Evolutionary conservation across 2,888 invertebrate species (phyloP), one percentile per base, ranked within the genome.

Genomic region (Marasmarcha lunaedactyla): DNA sequence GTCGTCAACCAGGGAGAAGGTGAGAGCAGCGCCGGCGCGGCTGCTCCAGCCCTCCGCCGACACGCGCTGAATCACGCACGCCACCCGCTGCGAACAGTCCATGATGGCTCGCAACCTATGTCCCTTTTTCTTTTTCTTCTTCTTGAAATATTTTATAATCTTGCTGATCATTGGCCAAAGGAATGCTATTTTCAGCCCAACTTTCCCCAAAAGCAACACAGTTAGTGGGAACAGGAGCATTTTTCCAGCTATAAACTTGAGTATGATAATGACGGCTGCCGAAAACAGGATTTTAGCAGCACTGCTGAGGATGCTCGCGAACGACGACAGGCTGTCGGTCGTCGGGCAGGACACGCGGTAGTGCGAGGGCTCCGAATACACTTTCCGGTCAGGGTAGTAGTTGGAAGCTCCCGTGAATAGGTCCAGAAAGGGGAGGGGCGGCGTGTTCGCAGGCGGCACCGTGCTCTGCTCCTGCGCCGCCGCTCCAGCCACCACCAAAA

Each of bases 201-300:
- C 49, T 52, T 84, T 84, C n/a, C 63, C 63, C 14, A 78, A 49
- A 27, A 83, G 46, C 43, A 78, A 60, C 15, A 79, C 51, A 20
- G 71, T 59, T 14, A 79, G 45, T 1, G 84, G 84, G 37, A 81
- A 48, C 14, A 84, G 51, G 45, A 84, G 54, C 39, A 84, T 50
- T 58, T 84, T 84, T 13, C 71, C 74, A 13, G 62, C 67, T 30
- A 83, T 48, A 38, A 81, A 49, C 55, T 84, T 84, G 14, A 84
- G 46, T 43, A 79, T 59, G 14, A 69, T 61, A 43, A 84, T 77
- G 36, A 72, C 59, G 33, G 78, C 71, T 15, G 66, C 71, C 2
- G 84, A 77, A 45, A 84, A 50, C 71, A 84, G 68, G 40, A 84
- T 81, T 54, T 84, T 84, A 4, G 81, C 79, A 27, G 78, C 76